phyloP scores from a whole-genome alignment of 2,113 vertebrate species.

The Arenaria interpres region DNA sequence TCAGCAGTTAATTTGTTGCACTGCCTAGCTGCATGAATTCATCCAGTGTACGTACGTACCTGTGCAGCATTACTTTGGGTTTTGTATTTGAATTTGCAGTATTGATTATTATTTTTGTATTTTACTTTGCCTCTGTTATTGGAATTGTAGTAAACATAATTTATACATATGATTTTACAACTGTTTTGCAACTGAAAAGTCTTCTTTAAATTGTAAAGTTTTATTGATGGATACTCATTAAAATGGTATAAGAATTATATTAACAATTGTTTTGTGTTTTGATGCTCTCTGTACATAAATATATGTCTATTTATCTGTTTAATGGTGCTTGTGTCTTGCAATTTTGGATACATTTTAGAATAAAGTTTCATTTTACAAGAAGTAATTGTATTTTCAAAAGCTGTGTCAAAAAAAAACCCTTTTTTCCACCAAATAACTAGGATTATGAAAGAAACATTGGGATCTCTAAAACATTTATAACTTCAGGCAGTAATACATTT shows the following conservation, averaged over 20 bases:
- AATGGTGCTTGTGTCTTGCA: slow-evolving; percentile 66
- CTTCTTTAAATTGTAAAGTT: slow-evolving; percentile 73
- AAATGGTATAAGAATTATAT: slow-evolving; percentile 75
- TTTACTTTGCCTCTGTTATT: slow-evolving; percentile 72
- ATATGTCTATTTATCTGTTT: slow-evolving; percentile 71
- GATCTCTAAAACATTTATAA: neutral
- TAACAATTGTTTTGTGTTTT: slow-evolving; percentile 72
- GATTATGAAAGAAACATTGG: neutral
- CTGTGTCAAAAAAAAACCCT: neutral
- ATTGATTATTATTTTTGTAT: slow-evolving; percentile 74
- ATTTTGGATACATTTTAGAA: slow-evolving; percentile 75
- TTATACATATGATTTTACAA: slow-evolving; percentile 74
- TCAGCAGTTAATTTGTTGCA: slow-evolving; percentile 68
- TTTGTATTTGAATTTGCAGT: slow-evolving; percentile 74
- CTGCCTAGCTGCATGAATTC: slow-evolving; percentile 67
- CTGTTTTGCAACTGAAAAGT: slow-evolving; percentile 70
- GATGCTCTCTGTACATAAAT: slow-evolving; percentile 66
- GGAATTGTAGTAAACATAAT: slow-evolving; percentile 70
- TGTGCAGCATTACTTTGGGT: slow-evolving; percentile 68
- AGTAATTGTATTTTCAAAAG: slow-evolving; percentile 61
- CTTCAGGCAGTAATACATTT: neutral
- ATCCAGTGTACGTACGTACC: slow-evolving; percentile 62
- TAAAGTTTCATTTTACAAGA: slow-evolving; percentile 74
- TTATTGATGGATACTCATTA: slow-evolving; percentile 71
- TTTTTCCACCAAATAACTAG: neutral